A percentile compares a stretch with the other conserved stretches of the same genome.
These are phyloP conservation scores for Dunckerocampus dactyliophorus DNA, from an alignment of 2,113 vertebrate species.

Conservation along the genomic window DNA sequence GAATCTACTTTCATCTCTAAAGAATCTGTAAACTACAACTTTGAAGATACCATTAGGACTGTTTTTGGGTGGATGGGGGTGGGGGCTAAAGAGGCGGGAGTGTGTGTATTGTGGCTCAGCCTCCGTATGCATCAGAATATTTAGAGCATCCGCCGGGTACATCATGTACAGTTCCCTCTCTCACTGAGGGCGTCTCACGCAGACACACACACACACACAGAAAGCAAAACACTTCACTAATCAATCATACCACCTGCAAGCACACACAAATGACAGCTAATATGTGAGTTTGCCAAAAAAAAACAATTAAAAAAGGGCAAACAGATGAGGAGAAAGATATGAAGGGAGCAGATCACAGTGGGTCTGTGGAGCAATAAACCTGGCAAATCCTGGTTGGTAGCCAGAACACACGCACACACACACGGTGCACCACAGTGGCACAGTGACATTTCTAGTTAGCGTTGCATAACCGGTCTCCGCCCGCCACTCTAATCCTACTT, in stretches of 20 bases:
- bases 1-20: too few species aligned
- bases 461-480: constrained; percentile 67
- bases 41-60: not conserved
- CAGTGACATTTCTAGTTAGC: constrained; percentile 66
- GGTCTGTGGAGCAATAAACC: constrained; percentile 51
- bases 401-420: constrained; percentile 35
- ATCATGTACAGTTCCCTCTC: constrained; percentile 41
- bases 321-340: constrained; percentile 26
- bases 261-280: not conserved
- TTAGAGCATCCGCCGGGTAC: constrained; percentile 46
- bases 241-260: too few species aligned
- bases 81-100: not conserved
- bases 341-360: constrained; percentile 35
- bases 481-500: constrained; percentile 69
- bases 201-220: constrained; percentile 5
- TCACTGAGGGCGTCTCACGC: constrained; percentile 6
- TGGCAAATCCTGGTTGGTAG: constrained; percentile 54
- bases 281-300: constrained; percentile 10
- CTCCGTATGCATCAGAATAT: constrained; percentile 40
- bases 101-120: constrained; percentile 27
- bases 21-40: too few species aligned
- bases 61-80: not conserved
- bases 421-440: constrained; percentile 39
- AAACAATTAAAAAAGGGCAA: constrained; percentile 15
- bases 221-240: constrained; percentile 11